These are phyloP conservation scores for Ectemnius cavifrons DNA, from an alignment of 2,888 invertebrate species.

Conservation along the genomic window DNA sequence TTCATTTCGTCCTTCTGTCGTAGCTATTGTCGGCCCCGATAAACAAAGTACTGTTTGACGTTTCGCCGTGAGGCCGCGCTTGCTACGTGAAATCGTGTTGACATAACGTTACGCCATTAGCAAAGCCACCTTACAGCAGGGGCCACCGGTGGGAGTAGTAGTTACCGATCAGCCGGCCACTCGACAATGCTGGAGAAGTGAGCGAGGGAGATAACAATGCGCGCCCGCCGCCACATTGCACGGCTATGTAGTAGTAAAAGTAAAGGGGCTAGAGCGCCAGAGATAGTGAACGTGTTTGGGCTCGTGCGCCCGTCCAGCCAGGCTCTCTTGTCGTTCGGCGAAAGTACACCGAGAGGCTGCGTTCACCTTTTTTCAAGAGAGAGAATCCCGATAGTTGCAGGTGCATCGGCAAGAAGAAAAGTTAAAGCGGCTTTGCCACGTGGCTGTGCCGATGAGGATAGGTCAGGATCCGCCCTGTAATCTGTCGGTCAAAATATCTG, in stretches of 20 bases:
- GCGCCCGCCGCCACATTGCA: neutral
- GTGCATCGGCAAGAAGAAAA: slow-evolving; percentile 37
- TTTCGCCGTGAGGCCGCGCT: too few relatives aligned
- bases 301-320: neutral
- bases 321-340: slow-evolving; percentile 8
- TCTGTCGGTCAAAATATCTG: too few relatives aligned
- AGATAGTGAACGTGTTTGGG: slow-evolving; percentile 4
- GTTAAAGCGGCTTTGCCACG: too few relatives aligned
- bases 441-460: slow-evolving; percentile 59
- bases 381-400: slow-evolving; percentile 20
- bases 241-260: neutral
- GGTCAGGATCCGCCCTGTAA: slow-evolving; percentile 62
- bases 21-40: too few relatives aligned
- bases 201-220: neutral
- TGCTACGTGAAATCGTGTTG: too few relatives aligned
- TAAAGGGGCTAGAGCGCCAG: slow-evolving; percentile 1
- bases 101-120: too few relatives aligned
- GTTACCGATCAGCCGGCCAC: too few relatives aligned
- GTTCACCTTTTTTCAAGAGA: slow-evolving; percentile 9
- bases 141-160: too few relatives aligned
- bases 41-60: too few relatives aligned
- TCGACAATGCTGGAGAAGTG: neutral
- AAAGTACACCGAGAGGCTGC: slow-evolving; percentile 31
- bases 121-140: too few relatives aligned
- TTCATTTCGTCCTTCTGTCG: too few relatives aligned